A percentile compares a stretch with the other conserved stretches of the same genome.
Conservation (phyloP, 2,888 invertebrate genomes). For the Aleiodes testaceus region DNA sequence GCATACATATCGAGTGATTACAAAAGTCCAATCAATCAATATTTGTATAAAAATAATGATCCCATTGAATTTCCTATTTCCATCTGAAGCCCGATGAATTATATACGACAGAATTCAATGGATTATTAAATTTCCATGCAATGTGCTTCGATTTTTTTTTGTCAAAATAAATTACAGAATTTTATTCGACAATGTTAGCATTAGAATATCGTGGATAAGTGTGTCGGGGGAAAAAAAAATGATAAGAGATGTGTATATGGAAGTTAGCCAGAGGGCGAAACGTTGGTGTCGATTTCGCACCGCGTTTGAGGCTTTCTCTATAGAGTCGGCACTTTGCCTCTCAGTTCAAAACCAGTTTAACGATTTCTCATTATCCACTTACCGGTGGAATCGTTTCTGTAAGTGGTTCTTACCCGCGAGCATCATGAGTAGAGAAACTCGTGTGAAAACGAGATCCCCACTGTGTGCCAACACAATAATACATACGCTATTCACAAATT, state of each 20-base stretch:
- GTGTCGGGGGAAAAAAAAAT: no score
- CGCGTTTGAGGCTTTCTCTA: constrained; percentile 39
- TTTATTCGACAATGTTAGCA: no score
- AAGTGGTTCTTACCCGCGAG: constrained; percentile 54
- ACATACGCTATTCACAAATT: not conserved
- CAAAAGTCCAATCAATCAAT: no score
- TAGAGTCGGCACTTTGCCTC: constrained; percentile 50
- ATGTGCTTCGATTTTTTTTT: no score
- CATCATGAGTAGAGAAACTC: constrained; percentile 34
- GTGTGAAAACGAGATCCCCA: constrained; percentile 43
- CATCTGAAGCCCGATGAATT: no score
- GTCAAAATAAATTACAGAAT: no score
- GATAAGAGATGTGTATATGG: not conserved
- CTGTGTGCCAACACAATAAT: constrained; percentile 7
- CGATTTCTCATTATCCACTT: constrained; percentile 61
- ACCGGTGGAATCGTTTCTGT: constrained; percentile 57
- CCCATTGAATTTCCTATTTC: no score
- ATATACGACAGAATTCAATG: no score
- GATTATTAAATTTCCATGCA: no score
- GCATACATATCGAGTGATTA: constrained; percentile 24
- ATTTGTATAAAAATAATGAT: no score
- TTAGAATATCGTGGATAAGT: no score
- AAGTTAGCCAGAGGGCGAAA: constrained; percentile 43
- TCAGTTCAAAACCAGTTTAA: constrained; percentile 57
- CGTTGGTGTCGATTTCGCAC: constrained; percentile 56